These are phyloP conservation scores for Danio kyathit DNA, from an alignment of 2,797 vertebrate species.

Conservation along the genomic window DNA sequence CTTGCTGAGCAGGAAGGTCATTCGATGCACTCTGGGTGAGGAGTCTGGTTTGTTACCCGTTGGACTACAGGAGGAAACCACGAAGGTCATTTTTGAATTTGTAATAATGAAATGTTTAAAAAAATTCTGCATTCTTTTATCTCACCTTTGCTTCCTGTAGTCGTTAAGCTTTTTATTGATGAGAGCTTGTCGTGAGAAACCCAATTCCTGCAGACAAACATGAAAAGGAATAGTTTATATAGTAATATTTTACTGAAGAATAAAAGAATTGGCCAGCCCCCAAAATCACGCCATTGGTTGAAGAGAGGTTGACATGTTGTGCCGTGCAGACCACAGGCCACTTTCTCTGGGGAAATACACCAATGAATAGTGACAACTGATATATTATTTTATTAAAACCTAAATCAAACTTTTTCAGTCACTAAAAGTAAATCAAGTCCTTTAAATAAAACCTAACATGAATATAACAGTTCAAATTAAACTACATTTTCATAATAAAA, in stretches of 20 bases:
- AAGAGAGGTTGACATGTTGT: not conserved
- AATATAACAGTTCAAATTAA: not conserved
- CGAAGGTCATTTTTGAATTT: conserved; percentile 29
- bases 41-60: conserved; percentile 90
- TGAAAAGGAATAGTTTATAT: not conserved
- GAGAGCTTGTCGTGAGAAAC: conserved; percentile 93
- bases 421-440: too few species aligned
- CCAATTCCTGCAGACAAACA: conserved; percentile 84
- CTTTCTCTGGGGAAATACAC: too few species aligned
- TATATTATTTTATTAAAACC: too few species aligned
- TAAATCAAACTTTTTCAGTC: not conserved
- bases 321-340: not conserved
- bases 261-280: not conserved
- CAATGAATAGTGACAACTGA: not conserved
- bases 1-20: conserved; percentile 88
- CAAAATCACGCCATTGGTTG: not conserved
- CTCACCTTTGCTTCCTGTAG: conserved; percentile 94
- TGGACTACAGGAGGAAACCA: conserved; percentile 80
- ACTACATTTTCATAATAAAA: not conserved
- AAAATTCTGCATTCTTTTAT: not conserved
- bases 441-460: not conserved
- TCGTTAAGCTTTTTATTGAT: conserved; percentile 98
- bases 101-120: not conserved
- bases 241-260: not conserved
- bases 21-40: conserved; percentile 88